Evolutionary conservation across 2,113 vertebrate species (phyloP).

Genomic region (Otocyon megalotis): DNA sequence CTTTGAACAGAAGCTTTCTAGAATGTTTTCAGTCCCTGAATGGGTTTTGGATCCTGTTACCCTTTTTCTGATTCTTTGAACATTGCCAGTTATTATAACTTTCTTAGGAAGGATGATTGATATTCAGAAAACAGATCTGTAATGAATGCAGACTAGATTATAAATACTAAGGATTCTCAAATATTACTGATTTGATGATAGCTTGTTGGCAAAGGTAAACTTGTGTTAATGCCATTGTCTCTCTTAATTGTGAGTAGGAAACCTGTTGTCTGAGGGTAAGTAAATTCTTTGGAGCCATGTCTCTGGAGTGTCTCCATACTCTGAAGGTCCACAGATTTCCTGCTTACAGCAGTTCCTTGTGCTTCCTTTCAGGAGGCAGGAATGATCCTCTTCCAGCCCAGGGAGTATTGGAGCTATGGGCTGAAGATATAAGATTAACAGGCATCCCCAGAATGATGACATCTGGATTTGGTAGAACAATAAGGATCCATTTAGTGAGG

Average conservation of each 20-base stretch:
- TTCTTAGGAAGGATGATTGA: constrained; percentile 46
- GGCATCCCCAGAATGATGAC: constrained; percentile 82
- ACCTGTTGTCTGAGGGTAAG: constrained; percentile 65
- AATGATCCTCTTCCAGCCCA: constrained; percentile 81
- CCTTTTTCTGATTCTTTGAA: constrained; percentile 41
- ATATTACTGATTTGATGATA: constrained; percentile 48
- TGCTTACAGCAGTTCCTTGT: constrained; percentile 82
- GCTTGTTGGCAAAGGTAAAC: neutral
- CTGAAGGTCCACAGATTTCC: constrained; percentile 82
- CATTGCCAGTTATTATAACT: neutral
- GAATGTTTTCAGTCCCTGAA: neutral
- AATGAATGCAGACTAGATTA: constrained; percentile 38
- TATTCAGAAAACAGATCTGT: constrained; percentile 36
- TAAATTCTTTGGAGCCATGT: constrained; percentile 82
- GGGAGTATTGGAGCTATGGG: constrained; percentile 81
- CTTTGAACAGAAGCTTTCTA: constrained; percentile 51
- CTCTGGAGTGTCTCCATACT: constrained; percentile 78
- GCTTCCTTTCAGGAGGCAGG: constrained; percentile 84
- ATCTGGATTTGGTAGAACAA: constrained; percentile 82
- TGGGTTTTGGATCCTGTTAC: constrained; percentile 30
- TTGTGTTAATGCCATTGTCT: constrained; percentile 46
- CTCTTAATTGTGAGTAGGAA: constrained; percentile 61
- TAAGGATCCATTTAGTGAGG: constrained; percentile 82
- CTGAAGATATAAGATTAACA: constrained; percentile 84
- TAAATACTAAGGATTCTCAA: constrained; percentile 52